A percentile compares a stretch with the other conserved stretches of the same genome.
Evolutionary conservation across 2,888 invertebrate genomes (phyloP).

Genomic region (Hofmannophila pseudospretella): DNA sequence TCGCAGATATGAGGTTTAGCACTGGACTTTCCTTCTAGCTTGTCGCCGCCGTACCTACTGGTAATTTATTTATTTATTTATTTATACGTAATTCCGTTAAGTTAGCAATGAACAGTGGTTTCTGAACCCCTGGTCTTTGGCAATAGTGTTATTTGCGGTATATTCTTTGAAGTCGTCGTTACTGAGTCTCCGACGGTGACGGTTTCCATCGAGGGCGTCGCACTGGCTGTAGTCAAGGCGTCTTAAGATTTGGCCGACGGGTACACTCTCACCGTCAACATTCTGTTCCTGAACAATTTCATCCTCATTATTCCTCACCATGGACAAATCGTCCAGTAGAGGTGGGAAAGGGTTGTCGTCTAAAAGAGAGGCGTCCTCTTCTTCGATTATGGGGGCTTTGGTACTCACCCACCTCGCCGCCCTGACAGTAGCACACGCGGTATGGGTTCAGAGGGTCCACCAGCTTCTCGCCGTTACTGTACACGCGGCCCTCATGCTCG

Average conservation of each 20-base stretch:
- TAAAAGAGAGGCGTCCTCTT: conserved; percentile 51
- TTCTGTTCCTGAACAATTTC: conserved; percentile 53
- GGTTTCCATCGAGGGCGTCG: conserved; percentile 26
- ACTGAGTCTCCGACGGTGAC: conserved; percentile 27
- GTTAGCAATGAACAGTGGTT: conserved; percentile 19
- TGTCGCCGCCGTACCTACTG: conserved; percentile 28
- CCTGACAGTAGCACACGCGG: conserved; percentile 88
- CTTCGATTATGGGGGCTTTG: conserved; percentile 53
- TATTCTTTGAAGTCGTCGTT: conserved; percentile 31
- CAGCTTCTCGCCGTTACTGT: conserved; percentile 86
- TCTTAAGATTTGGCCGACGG: conserved; percentile 37
- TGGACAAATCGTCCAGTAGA: conserved; percentile 63
- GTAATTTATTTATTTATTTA: conserved; percentile 18
- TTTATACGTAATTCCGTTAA: too few relatives aligned
- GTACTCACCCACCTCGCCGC: conserved; percentile 81
- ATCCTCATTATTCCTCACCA: conserved; percentile 58
- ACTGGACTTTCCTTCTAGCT: conserved; percentile 44
- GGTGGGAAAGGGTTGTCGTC: conserved; percentile 71
- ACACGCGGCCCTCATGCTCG: conserved; percentile 84
- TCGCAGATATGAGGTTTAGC: conserved; percentile 57
- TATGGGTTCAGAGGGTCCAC: conserved; percentile 85
- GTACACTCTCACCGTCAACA: conserved; percentile 41
- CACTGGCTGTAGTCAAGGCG: conserved; percentile 26
- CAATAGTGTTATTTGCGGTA: conserved; percentile 26
- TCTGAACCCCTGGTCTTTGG: conserved; percentile 22